phyloP scores from a whole-genome alignment of 2,888 invertebrate species.

The Tetropium fuscum region DNA sequence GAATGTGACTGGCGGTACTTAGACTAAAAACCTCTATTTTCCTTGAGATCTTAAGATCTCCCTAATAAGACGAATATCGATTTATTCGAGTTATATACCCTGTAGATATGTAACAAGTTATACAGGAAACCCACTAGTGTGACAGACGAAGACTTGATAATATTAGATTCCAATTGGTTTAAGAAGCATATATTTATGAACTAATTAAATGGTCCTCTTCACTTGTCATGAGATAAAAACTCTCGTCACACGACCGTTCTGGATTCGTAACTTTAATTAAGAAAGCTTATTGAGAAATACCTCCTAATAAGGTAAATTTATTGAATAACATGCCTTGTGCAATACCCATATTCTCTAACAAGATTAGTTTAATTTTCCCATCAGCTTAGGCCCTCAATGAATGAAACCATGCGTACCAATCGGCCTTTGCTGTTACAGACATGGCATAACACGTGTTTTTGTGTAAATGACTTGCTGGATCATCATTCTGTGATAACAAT shows the following conservation, averaged over 20 bases:
- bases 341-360: background rate
- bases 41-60: too few species aligned
- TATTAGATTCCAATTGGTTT: too few species aligned
- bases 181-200: too few species aligned
- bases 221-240: background rate
- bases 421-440: conserved; percentile 11
- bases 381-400: conserved; percentile 3
- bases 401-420: conserved; percentile 5
- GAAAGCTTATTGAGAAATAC: conserved; percentile 7
- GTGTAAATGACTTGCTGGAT: conserved; percentile 45
- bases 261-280: conserved; percentile 6
- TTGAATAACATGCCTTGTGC: background rate
- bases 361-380: conserved; percentile 3
- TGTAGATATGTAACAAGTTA: too few species aligned
- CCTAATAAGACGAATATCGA: too few species aligned
- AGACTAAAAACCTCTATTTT: too few species aligned
- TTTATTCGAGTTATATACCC: too few species aligned
- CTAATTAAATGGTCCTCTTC: too few species aligned
- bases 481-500: conserved; percentile 45
- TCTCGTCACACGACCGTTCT: background rate
- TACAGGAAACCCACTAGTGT: too few species aligned
- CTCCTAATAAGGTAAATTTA: conserved; percentile 18
- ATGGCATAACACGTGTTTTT: conserved; percentile 41
- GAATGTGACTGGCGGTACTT: too few species aligned
- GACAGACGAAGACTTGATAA: too few species aligned